Conservation (phyloP, 1,140 invertebrate species). For the Eupeodes corollae region DNA sequence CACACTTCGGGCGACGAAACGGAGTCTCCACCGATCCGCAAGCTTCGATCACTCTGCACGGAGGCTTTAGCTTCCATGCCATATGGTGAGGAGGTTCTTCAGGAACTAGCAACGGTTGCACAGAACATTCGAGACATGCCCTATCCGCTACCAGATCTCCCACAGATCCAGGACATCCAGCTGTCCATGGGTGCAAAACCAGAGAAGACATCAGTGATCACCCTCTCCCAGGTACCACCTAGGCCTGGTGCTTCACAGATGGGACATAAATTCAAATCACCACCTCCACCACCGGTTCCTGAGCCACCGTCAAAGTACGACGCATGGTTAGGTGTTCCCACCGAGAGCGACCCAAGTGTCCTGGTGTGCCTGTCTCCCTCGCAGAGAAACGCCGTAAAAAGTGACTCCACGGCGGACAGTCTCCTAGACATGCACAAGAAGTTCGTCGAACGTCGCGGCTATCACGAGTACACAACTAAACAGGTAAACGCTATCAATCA, state of each 20-base stretch:
- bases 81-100: conserved; percentile 49
- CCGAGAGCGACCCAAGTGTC: conserved; percentile 44
- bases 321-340: conserved; percentile 48
- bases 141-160: conserved; percentile 24
- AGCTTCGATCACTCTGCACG: conserved; percentile 45
- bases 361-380: conserved; percentile 59
- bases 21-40: conserved; percentile 19
- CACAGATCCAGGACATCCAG: conserved; percentile 24
- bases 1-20: neutral
- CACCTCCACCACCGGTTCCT: conserved; percentile 6
- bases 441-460: conserved; percentile 49
- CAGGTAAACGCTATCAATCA: conserved; percentile 22
- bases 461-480: conserved; percentile 39
- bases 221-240: neutral
- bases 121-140: conserved; percentile 40
- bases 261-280: conserved; percentile 1
- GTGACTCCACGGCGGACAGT: conserved; percentile 34
- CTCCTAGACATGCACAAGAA: conserved; percentile 57
- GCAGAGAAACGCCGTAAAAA: conserved; percentile 44
- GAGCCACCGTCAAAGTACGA: conserved; percentile 28
- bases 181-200: conserved; percentile 9
- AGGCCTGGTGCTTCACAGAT: neutral
- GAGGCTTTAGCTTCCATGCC: conserved; percentile 51
- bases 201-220: neutral
- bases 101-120: conserved; percentile 53